Evolutionary conservation across 2,888 invertebrate species (phyloP).

Genomic region (Ophion ellenae): DNA sequence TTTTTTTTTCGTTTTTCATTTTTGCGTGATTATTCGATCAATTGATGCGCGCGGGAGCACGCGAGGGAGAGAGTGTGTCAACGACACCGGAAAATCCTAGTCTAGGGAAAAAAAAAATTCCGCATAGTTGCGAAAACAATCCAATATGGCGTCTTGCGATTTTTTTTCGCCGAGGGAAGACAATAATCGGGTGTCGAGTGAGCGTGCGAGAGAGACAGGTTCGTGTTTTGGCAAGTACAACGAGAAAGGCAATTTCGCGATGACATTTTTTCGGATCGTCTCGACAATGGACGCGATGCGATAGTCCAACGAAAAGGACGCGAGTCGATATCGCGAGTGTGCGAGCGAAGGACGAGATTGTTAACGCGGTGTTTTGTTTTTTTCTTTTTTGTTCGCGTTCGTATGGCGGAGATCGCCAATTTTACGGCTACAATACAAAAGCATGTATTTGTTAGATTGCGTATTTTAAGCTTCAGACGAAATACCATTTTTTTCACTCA

Average conservation of each 20-base stretch:
- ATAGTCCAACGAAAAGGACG: neutral
- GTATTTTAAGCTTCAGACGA: neutral
- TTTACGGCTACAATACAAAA: neutral
- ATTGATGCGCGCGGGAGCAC: neutral
- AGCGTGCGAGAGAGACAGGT: neutral
- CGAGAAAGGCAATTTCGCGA: neutral
- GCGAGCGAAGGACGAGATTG: neutral
- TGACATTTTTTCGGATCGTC: neutral
- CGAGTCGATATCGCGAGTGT: neutral
- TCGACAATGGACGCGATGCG: neutral
- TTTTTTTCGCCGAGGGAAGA: neutral
- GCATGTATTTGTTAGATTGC: neutral
- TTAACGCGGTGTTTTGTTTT: neutral
- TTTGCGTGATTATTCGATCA: slow-evolving; percentile 1
- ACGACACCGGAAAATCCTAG: slow-evolving; percentile 71
- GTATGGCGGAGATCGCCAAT: neutral
- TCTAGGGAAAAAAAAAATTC: slow-evolving; percentile 32
- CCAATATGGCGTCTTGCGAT: slow-evolving; percentile 71
- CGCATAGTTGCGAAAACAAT: slow-evolving; percentile 27
- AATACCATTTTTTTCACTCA: neutral
- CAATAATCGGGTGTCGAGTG: neutral
- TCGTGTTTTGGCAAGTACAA: slow-evolving; percentile 11
- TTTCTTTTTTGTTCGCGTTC: neutral
- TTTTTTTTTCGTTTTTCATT: neutral
- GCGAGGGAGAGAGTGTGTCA: slow-evolving; percentile 52